Evolutionary conservation across 2,888 invertebrate genomes (phyloP).

Genomic region (Cosmopolites sordidus): DNA sequence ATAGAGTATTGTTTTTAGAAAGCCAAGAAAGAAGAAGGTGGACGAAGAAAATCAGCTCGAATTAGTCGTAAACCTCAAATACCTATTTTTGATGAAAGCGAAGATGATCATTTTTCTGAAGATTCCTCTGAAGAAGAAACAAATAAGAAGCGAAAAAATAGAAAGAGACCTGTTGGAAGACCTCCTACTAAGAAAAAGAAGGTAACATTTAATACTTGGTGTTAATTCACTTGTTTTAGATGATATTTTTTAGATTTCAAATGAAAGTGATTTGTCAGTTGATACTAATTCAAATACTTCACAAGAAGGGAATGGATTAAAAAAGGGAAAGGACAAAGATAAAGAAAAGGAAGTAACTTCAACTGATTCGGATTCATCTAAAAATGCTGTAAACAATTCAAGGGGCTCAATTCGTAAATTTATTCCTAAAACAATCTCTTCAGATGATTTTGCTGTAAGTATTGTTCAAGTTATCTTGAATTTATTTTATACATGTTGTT

Average conservation of each 20-base stretch:
- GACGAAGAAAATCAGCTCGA: conserved; percentile 19
- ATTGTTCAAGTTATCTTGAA: too few species aligned
- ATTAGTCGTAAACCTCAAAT: conserved; percentile 17
- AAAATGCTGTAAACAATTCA: conserved; percentile 13
- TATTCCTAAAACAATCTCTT: conserved; percentile 35
- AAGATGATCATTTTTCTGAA: conserved; percentile 16
- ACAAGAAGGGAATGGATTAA: conserved; percentile 21
- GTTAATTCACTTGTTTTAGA: not conserved
- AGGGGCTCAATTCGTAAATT: conserved; percentile 31
- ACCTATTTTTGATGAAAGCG: conserved; percentile 14
- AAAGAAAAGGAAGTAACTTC: conserved; percentile 18
- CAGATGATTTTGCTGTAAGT: conserved; percentile 35
- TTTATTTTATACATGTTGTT: too few species aligned
- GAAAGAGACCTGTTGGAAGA: conserved; percentile 3
- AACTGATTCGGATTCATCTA: conserved; percentile 22
- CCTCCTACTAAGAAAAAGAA: conserved; percentile 5
- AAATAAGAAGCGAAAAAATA: conserved; percentile 6
- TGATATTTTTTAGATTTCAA: conserved; percentile 6
- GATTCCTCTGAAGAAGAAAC: conserved; percentile 6
- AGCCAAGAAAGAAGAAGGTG: conserved; percentile 13
- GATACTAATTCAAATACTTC: conserved; percentile 27
- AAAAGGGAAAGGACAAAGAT: conserved; percentile 7
- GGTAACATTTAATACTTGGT: not conserved
- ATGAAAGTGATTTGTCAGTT: conserved; percentile 15
- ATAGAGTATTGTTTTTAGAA: conserved; percentile 13